Evolutionary conservation across 2,888 invertebrate species (phyloP).

Genomic region (Ommatoiulus sabulosus): DNA sequence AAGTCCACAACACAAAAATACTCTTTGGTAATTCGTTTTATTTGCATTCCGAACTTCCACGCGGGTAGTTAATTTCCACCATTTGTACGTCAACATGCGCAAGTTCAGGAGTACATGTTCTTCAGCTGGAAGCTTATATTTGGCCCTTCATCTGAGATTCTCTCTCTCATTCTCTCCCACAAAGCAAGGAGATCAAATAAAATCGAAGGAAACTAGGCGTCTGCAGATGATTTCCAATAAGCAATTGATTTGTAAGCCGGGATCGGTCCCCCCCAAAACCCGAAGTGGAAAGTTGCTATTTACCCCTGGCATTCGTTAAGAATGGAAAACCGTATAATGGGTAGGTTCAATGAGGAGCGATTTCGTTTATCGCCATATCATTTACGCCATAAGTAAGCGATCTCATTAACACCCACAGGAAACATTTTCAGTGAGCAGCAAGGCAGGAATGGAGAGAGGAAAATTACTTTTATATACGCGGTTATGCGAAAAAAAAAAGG

Average conservation of each 20-base stretch:
- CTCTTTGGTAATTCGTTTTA: too few species aligned
- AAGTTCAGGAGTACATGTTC: too few species aligned
- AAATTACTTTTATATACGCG: conserved; percentile 37
- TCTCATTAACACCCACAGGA: conserved; percentile 48
- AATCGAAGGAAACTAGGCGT: background rate
- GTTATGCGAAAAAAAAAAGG: background rate
- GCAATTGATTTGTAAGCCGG: conserved; percentile 24
- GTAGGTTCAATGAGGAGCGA: conserved; percentile 45
- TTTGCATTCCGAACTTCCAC: too few species aligned
- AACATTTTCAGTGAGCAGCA: conserved; percentile 29
- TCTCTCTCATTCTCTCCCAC: background rate
- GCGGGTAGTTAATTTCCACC: too few species aligned
- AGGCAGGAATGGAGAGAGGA: background rate
- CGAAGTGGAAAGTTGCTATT: background rate
- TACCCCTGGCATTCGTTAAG: conserved; percentile 44
- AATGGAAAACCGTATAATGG: conserved; percentile 44
- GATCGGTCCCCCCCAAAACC: background rate
- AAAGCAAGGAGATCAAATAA: background rate
- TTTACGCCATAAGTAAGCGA: conserved; percentile 48
- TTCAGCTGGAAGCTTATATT: too few species aligned
- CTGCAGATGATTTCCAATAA: background rate
- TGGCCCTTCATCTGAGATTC: too few species aligned
- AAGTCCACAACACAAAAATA: too few species aligned
- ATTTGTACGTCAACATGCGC: too few species aligned
- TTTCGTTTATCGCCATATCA: conserved; percentile 47